A percentile compares a stretch with the other conserved stretches of the same genome.
phyloP scores from a whole-genome alignment of 2,888 invertebrate species.

The Ctena decussata region DNA sequence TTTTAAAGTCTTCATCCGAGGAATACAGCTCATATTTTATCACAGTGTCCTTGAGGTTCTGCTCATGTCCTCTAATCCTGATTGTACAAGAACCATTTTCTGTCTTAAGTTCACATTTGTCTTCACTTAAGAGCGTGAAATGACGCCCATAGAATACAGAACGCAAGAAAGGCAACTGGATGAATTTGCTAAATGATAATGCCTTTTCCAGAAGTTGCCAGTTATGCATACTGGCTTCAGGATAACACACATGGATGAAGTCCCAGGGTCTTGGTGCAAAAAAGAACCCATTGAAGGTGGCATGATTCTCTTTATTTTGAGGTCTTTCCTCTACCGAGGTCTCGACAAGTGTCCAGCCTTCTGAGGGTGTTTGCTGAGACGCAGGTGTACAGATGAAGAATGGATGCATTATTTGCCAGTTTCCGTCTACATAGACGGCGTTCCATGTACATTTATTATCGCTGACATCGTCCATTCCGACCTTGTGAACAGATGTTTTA shows the following conservation, averaged over 20 bases:
- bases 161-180: slow-evolving; percentile 74
- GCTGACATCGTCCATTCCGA: slow-evolving; percentile 72
- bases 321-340: slow-evolving; percentile 38
- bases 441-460: slow-evolving; percentile 78
- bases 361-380: slow-evolving; percentile 36
- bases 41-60: slow-evolving; percentile 36
- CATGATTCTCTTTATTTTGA: slow-evolving; percentile 46
- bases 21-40: slow-evolving; percentile 71
- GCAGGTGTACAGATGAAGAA: slow-evolving; percentile 77
- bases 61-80: slow-evolving; percentile 49
- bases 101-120: slow-evolving; percentile 63
- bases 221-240: slow-evolving; percentile 60
- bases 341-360: slow-evolving; percentile 70
- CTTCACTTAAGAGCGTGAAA: slow-evolving; percentile 64
- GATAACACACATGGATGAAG: slow-evolving; percentile 77
- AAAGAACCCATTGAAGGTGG: slow-evolving; percentile 76
- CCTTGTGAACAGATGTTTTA: slow-evolving; percentile 77
- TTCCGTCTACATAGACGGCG: slow-evolving; percentile 77
- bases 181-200: slow-evolving; percentile 66
- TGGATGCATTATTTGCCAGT: slow-evolving; percentile 81
- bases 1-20: slow-evolving; percentile 32
- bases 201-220: slow-evolving; percentile 78
- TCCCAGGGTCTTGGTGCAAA: slow-evolving; percentile 80
- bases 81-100: slow-evolving; percentile 68
- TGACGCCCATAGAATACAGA: slow-evolving; percentile 75